Percentiles rank a stretch among this genome's conserved stretches.
Conservation (phyloP, 2,113 vertebrate genomes). For the Antechinus flavipes region DNA sequence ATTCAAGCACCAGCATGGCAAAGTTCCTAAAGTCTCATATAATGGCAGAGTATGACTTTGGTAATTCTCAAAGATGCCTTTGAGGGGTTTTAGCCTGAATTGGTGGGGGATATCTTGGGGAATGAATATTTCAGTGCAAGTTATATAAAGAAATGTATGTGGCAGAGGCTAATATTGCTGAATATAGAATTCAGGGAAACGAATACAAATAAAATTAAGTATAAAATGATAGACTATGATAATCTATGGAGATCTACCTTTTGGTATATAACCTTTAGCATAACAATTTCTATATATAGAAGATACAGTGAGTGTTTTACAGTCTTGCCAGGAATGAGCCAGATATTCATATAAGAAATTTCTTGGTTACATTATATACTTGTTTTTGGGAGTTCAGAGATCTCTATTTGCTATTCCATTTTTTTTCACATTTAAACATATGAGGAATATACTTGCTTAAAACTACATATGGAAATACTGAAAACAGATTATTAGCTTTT, state of each 20-base stretch:
- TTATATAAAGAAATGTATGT: neutral
- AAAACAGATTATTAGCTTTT: neutral
- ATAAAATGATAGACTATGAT: neutral
- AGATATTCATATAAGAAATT: neutral
- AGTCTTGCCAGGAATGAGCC: neutral
- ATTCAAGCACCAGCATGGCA: neutral
- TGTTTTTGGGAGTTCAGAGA: neutral
- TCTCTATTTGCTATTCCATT: neutral
- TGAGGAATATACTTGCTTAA: neutral
- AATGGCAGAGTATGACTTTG: neutral
- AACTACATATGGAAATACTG: neutral
- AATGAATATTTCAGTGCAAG: neutral
- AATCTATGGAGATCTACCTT: neutral
- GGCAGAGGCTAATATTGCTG: neutral
- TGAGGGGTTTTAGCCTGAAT: neutral
- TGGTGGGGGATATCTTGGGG: neutral
- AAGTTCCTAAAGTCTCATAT: neutral
- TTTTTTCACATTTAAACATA: neutral
- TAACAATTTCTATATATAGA: neutral
- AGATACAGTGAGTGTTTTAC: neutral
- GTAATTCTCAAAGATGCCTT: neutral
- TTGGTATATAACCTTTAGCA: neutral
- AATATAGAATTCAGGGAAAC: neutral
- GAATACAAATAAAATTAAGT: neutral
- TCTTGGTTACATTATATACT: neutral